phyloP scores from a whole-genome alignment of 2,113 vertebrate genomes.

The Acrocephalus kingi region DNA sequence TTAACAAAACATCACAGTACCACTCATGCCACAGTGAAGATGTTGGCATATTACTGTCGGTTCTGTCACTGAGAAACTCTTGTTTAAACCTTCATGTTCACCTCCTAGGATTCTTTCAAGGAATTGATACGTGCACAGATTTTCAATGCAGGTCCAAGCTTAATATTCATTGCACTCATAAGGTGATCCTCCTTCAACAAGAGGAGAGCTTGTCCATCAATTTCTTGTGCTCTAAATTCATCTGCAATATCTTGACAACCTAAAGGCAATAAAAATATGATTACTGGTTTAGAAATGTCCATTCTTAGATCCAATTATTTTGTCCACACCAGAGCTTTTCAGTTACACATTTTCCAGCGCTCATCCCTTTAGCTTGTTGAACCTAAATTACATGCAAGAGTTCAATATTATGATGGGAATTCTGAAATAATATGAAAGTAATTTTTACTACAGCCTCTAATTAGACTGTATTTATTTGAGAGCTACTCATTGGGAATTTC shows the following conservation, averaged over 20 bases:
- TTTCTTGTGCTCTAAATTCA: slow-evolving; percentile 95
- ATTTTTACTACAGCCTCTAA: neutral
- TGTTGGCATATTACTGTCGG: slow-evolving; percentile 51
- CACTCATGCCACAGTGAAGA: slow-evolving; percentile 44
- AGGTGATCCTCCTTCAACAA: slow-evolving; percentile 97
- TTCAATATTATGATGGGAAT: neutral
- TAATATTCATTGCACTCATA: slow-evolving; percentile 99
- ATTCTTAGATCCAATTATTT: neutral
- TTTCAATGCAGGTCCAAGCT: slow-evolving; percentile 95
- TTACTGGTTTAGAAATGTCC: neutral
- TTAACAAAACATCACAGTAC: slow-evolving; percentile 60
- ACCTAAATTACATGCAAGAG: neutral
- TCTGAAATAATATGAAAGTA: neutral
- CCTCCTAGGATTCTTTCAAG: slow-evolving; percentile 85
- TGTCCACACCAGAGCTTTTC: neutral
- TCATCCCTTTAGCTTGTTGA: neutral
- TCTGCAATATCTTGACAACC: slow-evolving; percentile 95
- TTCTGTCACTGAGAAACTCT: slow-evolving; percentile 49
- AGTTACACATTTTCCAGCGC: neutral
- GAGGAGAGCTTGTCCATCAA: slow-evolving; percentile 96
- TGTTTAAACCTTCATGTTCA: slow-evolving; percentile 32
- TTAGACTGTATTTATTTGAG: neutral
- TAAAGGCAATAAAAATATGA: slow-evolving; percentile 60
- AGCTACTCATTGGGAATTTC: neutral
- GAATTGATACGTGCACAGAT: slow-evolving; percentile 98